Evolutionary conservation across 2,797 vertebrate species (phyloP).

Genomic region (Synaphobranchus kaupii): DNA sequence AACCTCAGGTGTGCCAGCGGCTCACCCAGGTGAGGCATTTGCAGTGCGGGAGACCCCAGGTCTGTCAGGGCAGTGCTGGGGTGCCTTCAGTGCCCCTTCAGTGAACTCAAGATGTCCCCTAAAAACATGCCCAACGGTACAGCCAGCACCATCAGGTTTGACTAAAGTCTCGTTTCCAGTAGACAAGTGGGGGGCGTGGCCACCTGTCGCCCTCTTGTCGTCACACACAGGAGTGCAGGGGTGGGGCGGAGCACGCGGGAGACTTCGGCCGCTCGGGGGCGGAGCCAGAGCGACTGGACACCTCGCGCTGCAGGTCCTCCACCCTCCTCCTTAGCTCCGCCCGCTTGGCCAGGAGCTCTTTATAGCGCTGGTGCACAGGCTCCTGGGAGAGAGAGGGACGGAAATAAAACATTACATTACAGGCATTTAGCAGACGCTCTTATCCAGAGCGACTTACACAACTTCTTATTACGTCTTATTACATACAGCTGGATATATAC

Average conservation of each 20-base stretch:
- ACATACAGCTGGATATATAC: too few relatives aligned
- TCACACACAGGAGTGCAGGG: slow-evolving; percentile 83
- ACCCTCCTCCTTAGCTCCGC: slow-evolving; percentile 92
- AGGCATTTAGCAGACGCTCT: neutral
- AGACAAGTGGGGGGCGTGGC: neutral
- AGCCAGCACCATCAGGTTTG: too few relatives aligned
- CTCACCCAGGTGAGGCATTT: neutral
- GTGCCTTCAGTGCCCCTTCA: neutral
- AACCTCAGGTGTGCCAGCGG: too few relatives aligned
- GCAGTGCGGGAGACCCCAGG: neutral
- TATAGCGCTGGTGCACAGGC: slow-evolving; percentile 88
- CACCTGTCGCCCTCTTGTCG: neutral
- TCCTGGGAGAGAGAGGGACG: slow-evolving; percentile 71
- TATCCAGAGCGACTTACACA: too few relatives aligned
- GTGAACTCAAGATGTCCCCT: neutral
- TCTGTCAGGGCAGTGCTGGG: neutral
- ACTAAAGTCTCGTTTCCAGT: neutral
- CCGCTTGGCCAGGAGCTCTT: slow-evolving; percentile 91
- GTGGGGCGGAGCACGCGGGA: slow-evolving; percentile 83
- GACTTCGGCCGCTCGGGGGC: slow-evolving; percentile 85
- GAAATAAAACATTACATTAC: neutral
- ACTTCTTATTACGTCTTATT: too few relatives aligned
- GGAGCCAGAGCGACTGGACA: slow-evolving; percentile 82
- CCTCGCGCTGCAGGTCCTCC: slow-evolving; percentile 91
- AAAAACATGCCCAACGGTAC: neutral